A percentile compares a stretch with the other conserved stretches of the same genome.
phyloP scores from a whole-genome alignment of 2,888 invertebrate genomes.

The Andrena flavipes region DNA sequence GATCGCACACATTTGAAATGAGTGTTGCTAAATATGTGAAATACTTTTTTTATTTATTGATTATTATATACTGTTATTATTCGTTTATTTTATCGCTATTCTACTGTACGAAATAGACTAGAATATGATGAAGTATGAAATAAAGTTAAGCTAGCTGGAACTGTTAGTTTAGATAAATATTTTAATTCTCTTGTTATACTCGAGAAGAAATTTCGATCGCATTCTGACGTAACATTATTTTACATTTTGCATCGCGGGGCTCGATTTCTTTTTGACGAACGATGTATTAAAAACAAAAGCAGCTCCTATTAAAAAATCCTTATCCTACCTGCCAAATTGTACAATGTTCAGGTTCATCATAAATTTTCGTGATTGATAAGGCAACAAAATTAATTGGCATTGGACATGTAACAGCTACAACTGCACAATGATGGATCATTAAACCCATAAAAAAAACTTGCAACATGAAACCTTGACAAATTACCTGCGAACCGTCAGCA shows the following conservation, averaged over 20 bases:
- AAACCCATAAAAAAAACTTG: conserved; percentile 19
- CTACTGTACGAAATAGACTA: too few relatives aligned
- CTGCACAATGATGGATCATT: conserved; percentile 20
- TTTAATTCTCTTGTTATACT: not conserved
- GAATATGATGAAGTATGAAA: too few relatives aligned
- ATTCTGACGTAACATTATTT: not conserved
- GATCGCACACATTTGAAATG: conserved; percentile 23
- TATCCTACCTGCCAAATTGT: conserved; percentile 52
- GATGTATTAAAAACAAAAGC: conserved; percentile 63
- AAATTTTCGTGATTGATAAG: conserved; percentile 59
- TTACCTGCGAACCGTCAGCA: conserved; percentile 8
- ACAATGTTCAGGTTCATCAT: conserved; percentile 43
- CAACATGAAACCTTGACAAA: conserved; percentile 57
- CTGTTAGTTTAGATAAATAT: not conserved
- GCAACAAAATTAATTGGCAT: conserved; percentile 13
- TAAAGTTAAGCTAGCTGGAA: too few relatives aligned
- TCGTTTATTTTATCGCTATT: too few relatives aligned
- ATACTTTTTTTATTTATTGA: not conserved
- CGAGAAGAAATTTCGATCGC: not conserved
- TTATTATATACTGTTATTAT: not conserved
- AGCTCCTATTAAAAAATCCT: conserved; percentile 13
- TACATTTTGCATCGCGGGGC: not conserved
- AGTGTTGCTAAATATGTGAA: not conserved
- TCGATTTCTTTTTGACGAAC: conserved; percentile 29
- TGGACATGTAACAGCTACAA: conserved; percentile 17